Percentiles rank a stretch among this genome's conserved stretches.
Conservation (phyloP, 2,797 vertebrate genomes). For the Sebastes ruberrimus region DNA sequence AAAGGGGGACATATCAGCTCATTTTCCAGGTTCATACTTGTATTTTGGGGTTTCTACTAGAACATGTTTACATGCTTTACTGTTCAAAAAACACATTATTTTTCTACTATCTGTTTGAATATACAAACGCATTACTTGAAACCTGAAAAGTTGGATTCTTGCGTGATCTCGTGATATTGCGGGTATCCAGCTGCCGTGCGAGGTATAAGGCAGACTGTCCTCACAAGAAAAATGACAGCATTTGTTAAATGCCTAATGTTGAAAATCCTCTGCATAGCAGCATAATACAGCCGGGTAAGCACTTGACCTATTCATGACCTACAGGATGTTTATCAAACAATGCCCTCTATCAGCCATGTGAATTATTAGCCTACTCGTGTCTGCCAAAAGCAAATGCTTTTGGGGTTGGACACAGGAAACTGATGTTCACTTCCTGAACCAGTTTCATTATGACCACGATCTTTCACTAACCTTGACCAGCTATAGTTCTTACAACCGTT, state of each 20-base stretch:
- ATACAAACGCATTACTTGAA: too few species aligned
- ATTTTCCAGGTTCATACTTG: not conserved
- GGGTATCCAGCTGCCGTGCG: not conserved
- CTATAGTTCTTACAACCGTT: too few species aligned
- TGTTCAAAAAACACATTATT: too few species aligned
- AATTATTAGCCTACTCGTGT: not conserved
- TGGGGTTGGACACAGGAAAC: not conserved
- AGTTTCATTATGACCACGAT: not conserved
- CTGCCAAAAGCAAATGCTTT: not conserved
- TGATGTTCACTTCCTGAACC: not conserved
- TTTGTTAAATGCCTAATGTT: not conserved
- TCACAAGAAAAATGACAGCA: not conserved
- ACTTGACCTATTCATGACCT: not conserved
- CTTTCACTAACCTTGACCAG: not conserved
- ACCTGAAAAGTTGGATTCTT: not conserved
- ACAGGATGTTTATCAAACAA: not conserved
- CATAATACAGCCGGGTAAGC: not conserved
- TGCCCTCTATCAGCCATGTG: not conserved
- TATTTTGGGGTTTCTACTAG: too few species aligned
- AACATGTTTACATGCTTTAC: too few species aligned
- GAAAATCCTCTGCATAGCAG: not conserved
- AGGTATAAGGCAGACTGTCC: not conserved
- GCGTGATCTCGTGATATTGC: not conserved
- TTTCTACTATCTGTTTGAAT: too few species aligned
- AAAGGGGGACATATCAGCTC: not conserved